A percentile compares a stretch with the other conserved stretches of the same genome.
Evolutionary conservation across 2,113 vertebrate species (phyloP).

Genomic region (Formicarius rufipectus): DNA sequence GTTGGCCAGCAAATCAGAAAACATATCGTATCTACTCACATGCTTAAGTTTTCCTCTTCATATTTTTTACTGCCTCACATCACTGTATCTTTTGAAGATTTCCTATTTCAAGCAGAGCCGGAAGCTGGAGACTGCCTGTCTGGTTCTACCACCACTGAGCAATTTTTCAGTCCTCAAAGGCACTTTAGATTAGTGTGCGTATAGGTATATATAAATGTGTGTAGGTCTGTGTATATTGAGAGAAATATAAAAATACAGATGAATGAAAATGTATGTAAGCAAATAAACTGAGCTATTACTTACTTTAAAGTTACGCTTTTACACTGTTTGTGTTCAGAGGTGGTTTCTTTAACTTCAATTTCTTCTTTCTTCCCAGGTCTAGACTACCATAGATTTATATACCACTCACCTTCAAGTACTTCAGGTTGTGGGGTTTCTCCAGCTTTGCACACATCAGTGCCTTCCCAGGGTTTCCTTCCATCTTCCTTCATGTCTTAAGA

Average conservation of each 20-base stretch:
- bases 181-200: background rate
- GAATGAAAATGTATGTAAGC: background rate
- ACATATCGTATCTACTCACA: background rate
- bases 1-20: background rate
- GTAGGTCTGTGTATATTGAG: background rate
- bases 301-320: background rate
- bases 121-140: constrained; percentile 10
- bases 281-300: background rate
- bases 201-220: accelerated
- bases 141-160: background rate
- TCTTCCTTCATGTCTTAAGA: background rate
- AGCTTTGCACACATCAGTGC: background rate
- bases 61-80: background rate
- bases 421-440: background rate
- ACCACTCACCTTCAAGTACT: background rate
- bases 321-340: background rate
- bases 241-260: background rate
- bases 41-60: background rate
- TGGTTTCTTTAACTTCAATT: background rate
- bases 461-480: background rate
- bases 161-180: background rate
- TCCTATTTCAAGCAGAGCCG: constrained; percentile 25
- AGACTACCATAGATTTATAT: background rate
- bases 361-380: background rate
- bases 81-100: background rate